A percentile compares a stretch with the other conserved stretches of the same genome.
Evolutionary conservation across 2,797 vertebrate genomes (phyloP).

Genomic region (Typhlichthys subterraneus): DNA sequence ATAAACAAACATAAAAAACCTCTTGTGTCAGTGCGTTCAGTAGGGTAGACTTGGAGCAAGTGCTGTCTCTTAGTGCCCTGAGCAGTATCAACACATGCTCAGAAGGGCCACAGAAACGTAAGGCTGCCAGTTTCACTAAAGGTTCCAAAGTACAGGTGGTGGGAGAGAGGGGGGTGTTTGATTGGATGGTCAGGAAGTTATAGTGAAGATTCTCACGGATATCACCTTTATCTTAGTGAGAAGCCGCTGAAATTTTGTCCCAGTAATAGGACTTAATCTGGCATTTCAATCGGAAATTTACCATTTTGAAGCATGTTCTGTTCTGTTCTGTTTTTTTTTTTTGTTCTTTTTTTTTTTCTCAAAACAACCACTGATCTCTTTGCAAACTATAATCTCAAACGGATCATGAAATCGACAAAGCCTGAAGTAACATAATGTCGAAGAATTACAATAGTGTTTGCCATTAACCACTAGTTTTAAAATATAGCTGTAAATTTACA

Average conservation of each 20-base stretch:
- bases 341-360: conserved; percentile 69
- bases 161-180: conserved; percentile 51
- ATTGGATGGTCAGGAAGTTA: conserved; percentile 58
- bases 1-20: conserved; percentile 69
- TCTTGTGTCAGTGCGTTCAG: conserved; percentile 81
- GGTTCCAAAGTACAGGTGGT: conserved; percentile 57
- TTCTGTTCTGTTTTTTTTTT: conserved; percentile 39
- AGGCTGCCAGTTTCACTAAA: conserved; percentile 74
- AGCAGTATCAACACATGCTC: conserved; percentile 72
- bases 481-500: conserved; percentile 99
- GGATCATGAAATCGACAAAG: conserved; percentile 78
- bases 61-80: conserved; percentile 78
- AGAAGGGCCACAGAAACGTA: conserved; percentile 73
- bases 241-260: conserved; percentile 46
- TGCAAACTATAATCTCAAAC: conserved; percentile 64
- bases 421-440: conserved; percentile 89
- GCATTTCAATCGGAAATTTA: conserved; percentile 66
- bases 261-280: conserved; percentile 39
- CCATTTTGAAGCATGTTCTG: conserved; percentile 74
- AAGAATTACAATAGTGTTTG: conserved; percentile 99
- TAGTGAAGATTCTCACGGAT: conserved; percentile 61
- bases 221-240: conserved; percentile 56
- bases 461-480: conserved; percentile 98
- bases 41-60: conserved; percentile 78
- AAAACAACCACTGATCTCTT: conserved; percentile 76